Base-by-base conservation (phyloP, 2,113 vertebrate genomes). In the Probosciger aterrimus region DNA sequence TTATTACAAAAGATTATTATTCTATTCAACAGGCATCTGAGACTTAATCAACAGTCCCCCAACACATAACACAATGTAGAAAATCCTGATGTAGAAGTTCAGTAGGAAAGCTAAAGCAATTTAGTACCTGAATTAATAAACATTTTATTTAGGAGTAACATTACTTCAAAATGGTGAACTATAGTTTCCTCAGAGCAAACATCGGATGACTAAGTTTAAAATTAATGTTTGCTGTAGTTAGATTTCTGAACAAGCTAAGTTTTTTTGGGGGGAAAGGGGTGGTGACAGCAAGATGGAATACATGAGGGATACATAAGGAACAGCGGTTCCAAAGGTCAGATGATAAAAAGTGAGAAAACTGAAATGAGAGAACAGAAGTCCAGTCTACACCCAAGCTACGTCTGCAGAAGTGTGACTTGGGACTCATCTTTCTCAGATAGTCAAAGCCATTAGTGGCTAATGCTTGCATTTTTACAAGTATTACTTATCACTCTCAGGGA, bases 191-290 rank as follows among this genome's bases (percentile, higher is more conserved):
- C 10, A 9, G 41, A 83, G 67, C 6, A 46, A 73, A 37, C 23
- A 63, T 2, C 1, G 0, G 52, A 73, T 55, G 28, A 37, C 11
- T 4, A 80, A 65, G 28, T n/a, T 70, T 39, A 57, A 77, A 65
- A 76, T 43, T 0, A 22, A 27, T 8, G 7, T 30, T 33, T 79
- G 23, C 17, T 53, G 25, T 22, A 47, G 43, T 11, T 20, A 75
- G 24, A 46, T 28, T 33, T 41, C 53, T 69, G 62, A 89, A 30
- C 15, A 18, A 24, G 30, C 10, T 30, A 18, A 15, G 33, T 3
- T 10, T 20, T 17, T 41, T 5, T 2, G 5, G 28, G 3, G 3
- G 5, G 4, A 37, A 7, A 46, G 9, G 18, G 31, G n/a, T 27
- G 15, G 14, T 28, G 39, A 77, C 39, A 62, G 57, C 20, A 44